Conservation (phyloP, 2,113 vertebrate genomes). For the Mungos mungo region DNA sequence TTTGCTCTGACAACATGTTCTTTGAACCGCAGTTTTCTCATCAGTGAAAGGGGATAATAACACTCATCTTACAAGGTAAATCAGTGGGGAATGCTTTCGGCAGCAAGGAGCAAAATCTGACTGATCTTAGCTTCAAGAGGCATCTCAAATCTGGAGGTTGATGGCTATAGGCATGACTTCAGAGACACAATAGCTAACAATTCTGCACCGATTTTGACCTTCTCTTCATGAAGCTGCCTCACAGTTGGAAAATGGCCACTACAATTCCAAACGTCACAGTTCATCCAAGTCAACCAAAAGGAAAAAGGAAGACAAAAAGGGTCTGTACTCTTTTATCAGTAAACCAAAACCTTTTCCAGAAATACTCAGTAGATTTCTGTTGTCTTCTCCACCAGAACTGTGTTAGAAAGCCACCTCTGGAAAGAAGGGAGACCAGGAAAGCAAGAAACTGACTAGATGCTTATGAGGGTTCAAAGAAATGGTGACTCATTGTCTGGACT, state of each 20-base stretch:
- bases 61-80: not conserved
- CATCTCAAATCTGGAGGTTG: not conserved
- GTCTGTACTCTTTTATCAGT: not conserved
- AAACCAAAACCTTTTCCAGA: not conserved
- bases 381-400: not conserved
- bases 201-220: not conserved
- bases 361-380: not conserved
- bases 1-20: not conserved
- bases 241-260: not conserved
- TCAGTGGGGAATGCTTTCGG: not conserved
- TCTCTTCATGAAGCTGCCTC: not conserved
- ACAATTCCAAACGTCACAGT: not conserved
- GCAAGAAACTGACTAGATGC: not conserved
- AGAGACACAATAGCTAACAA: not conserved
- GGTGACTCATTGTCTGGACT: not conserved
- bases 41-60: not conserved
- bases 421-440: not conserved
- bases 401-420: not conserved
- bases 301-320: not conserved
- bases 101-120: not conserved
- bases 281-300: not conserved
- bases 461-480: not conserved
- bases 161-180: not conserved
- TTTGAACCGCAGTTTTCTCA: not conserved
- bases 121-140: not conserved